These are phyloP conservation scores for Dicrostonyx torquatus DNA, from an alignment of 2,797 vertebrate genomes.

Conservation along the genomic window DNA sequence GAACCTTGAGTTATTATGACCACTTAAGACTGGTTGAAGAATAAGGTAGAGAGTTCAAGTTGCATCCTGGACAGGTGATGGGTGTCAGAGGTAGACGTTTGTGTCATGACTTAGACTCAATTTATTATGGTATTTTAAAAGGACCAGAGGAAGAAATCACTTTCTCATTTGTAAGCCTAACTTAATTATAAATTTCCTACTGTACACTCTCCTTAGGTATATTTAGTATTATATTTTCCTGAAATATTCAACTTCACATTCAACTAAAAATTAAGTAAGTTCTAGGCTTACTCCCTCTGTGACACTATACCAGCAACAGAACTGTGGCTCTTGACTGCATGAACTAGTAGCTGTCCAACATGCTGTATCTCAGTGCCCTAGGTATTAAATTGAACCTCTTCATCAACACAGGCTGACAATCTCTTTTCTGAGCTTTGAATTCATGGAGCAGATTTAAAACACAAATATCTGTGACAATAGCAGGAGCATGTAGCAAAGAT, in stretches of 20 bases:
- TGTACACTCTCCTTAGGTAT: neutral
- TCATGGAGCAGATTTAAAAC: constrained; percentile 41
- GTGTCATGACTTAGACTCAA: neutral
- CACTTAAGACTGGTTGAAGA: neutral
- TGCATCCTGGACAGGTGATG: neutral
- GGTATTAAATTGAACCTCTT: neutral
- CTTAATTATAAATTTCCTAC: neutral
- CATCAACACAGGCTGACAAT: neutral
- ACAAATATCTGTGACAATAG: constrained; percentile 33
- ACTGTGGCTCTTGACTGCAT: neutral
- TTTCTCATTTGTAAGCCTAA: neutral
- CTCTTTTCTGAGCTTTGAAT: constrained; percentile 15
- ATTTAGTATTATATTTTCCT: neutral
- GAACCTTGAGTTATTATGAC: neutral
- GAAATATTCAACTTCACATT: neutral
- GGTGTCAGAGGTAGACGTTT: neutral
- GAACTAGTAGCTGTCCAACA: neutral
- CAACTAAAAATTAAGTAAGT: neutral
- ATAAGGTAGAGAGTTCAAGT: neutral
- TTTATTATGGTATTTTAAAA: neutral
- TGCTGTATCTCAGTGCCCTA: neutral
- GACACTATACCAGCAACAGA: neutral
- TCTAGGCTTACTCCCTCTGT: neutral
- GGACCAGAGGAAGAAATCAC: neutral
- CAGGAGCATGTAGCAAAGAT: constrained; percentile 22